phyloP scores from a whole-genome alignment of 2,797 vertebrate species.

The Miichthys miiuy region DNA sequence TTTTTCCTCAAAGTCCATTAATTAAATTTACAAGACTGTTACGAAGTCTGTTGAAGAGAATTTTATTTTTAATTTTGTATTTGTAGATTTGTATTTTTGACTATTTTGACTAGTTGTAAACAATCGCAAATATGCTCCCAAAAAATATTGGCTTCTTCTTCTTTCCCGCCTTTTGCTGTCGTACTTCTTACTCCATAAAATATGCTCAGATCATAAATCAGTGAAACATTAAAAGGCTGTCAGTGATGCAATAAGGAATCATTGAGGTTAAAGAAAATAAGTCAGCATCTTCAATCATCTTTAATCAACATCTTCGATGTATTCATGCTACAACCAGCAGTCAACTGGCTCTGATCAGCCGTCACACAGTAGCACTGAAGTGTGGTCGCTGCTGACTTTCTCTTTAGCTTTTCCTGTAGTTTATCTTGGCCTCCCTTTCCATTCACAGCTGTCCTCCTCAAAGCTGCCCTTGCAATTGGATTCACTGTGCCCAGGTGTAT shows the following conservation, averaged over 20 bases:
- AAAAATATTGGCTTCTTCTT: background rate
- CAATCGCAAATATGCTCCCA: background rate
- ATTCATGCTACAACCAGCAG: background rate
- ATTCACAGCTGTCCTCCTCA: conserved; percentile 47
- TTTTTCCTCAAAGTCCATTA: background rate
- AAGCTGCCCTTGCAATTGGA: conserved; percentile 63
- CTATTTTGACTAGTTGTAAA: background rate
- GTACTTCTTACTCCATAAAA: background rate
- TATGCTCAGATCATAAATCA: background rate
- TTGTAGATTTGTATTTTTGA: background rate
- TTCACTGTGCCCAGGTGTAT: conserved; percentile 72
- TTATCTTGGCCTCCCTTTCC: conserved; percentile 44
- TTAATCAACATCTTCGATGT: background rate
- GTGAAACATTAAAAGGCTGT: background rate
- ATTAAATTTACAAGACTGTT: background rate
- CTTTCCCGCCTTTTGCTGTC: background rate
- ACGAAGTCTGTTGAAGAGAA: too few relatives aligned
- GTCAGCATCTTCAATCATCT: background rate
- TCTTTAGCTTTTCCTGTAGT: conserved; percentile 27
- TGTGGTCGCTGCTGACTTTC: background rate
- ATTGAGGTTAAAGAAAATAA: background rate
- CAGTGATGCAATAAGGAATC: background rate
- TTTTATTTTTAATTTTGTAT: too few relatives aligned
- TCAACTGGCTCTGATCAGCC: conserved; percentile 8
- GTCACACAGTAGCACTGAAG: conserved; percentile 14